Conservation (phyloP, 2,888 invertebrate species). For the Sussaba pulchella region DNA sequence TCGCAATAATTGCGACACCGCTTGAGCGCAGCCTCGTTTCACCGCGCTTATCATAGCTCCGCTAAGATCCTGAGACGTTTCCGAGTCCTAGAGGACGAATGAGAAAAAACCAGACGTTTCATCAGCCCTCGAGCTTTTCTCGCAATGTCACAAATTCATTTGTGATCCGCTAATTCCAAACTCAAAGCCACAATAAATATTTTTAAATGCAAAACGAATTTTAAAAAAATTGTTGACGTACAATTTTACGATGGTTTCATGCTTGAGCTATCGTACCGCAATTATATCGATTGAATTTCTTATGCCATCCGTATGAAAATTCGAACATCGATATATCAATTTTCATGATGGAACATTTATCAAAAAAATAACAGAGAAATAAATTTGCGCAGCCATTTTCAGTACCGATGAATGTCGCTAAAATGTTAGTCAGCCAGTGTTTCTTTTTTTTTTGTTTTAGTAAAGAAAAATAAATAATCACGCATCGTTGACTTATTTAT, state of each 20-base stretch:
- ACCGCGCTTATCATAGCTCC: conserved; percentile 83
- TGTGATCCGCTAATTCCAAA: conserved; percentile 24
- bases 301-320: not conserved
- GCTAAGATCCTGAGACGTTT: conserved; percentile 81
- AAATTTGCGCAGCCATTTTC: conserved; percentile 3
- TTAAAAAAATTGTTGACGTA: no score
- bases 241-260: not conserved
- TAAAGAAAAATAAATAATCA: conserved; percentile 50
- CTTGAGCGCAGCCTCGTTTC: conserved; percentile 82
- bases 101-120: conserved; percentile 61
- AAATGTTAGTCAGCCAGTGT: conserved; percentile 19
- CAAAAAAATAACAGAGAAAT: no score
- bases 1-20: conserved; percentile 81
- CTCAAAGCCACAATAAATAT: not conserved
- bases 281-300: not conserved
- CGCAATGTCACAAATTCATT: not conserved
- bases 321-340: conserved; percentile 4
- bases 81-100: conserved; percentile 78
- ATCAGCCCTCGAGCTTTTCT: conserved; percentile 29
- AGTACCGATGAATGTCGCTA: conserved; percentile 3
- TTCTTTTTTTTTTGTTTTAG: no score
- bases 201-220: not conserved
- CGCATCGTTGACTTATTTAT: conserved; percentile 64
- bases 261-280: no score
- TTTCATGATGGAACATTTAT: no score